A percentile compares a stretch with the other conserved stretches of the same genome.
Evolutionary conservation across 1,140 invertebrate genomes (phyloP).

Genomic region (Episyrphus balteatus): DNA sequence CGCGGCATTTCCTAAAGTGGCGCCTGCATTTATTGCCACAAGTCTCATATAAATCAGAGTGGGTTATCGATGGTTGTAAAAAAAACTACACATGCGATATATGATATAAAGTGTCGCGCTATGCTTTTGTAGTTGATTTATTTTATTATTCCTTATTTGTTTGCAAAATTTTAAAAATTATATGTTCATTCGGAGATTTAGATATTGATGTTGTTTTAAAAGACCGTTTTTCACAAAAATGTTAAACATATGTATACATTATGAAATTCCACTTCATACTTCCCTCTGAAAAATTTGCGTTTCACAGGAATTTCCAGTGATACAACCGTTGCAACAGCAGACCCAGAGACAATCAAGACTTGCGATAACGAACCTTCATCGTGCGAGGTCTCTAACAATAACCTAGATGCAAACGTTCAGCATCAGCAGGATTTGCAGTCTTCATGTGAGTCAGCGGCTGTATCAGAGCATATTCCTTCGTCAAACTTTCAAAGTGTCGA

Average conservation of each 20-base stretch:
- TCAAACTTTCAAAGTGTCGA: slow-evolving; percentile 54
- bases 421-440: not conserved
- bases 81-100: too few relatives aligned
- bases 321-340: not conserved
- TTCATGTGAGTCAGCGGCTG: not conserved
- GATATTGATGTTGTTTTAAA: too few relatives aligned
- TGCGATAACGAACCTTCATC: slow-evolving; percentile 4
- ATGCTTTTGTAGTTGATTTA: too few relatives aligned
- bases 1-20: too few relatives aligned
- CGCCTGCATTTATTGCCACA: too few relatives aligned
- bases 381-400: not conserved
- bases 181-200: too few relatives aligned
- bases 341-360: not conserved
- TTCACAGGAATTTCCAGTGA: slow-evolving; percentile 16
- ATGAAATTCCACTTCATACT: not conserved
- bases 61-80: too few relatives aligned
- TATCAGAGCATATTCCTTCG: not conserved
- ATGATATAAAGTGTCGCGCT: too few relatives aligned
- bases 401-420: not conserved
- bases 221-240: too few relatives aligned
- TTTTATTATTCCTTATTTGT: too few relatives aligned
- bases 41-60: too few relatives aligned
- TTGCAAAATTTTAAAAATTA: too few relatives aligned
- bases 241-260: not conserved
- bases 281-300: not conserved